Evolutionary conservation across 2,888 invertebrate genomes (phyloP).

Genomic region (Drymonia ruficornis): DNA sequence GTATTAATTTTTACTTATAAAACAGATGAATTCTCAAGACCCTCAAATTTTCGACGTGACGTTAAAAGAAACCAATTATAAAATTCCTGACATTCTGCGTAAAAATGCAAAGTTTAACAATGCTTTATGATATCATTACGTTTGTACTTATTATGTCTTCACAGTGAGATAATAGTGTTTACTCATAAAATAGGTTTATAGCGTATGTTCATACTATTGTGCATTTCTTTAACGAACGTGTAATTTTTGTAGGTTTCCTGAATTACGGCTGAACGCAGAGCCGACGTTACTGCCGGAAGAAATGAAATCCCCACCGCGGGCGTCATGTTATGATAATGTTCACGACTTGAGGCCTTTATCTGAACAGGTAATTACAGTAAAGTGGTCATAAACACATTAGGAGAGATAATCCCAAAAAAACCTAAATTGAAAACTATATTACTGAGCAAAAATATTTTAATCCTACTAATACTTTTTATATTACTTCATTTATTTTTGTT

Average conservation of each 20-base stretch:
- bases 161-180: neutral
- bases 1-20: too few species aligned
- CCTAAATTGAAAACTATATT: neutral
- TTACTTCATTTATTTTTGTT: neutral
- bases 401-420: neutral
- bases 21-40: too few species aligned
- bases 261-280: constrained; percentile 87
- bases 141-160: neutral
- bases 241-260: constrained; percentile 82
- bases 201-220: neutral
- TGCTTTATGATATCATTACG: too few species aligned
- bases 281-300: constrained; percentile 71
- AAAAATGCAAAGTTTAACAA: too few species aligned
- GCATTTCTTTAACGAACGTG: neutral
- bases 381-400: neutral
- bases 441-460: too few species aligned
- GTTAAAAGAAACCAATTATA: too few species aligned
- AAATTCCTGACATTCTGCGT: too few species aligned
- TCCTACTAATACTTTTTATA: neutral
- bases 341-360: constrained; percentile 84
- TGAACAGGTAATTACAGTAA: constrained; percentile 71
- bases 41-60: too few species aligned
- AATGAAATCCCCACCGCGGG: constrained; percentile 80
- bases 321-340: constrained; percentile 93
- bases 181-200: neutral